Base-by-base conservation (phyloP, 2,113 vertebrate genomes). In the Larimichthys crocea region DNA sequence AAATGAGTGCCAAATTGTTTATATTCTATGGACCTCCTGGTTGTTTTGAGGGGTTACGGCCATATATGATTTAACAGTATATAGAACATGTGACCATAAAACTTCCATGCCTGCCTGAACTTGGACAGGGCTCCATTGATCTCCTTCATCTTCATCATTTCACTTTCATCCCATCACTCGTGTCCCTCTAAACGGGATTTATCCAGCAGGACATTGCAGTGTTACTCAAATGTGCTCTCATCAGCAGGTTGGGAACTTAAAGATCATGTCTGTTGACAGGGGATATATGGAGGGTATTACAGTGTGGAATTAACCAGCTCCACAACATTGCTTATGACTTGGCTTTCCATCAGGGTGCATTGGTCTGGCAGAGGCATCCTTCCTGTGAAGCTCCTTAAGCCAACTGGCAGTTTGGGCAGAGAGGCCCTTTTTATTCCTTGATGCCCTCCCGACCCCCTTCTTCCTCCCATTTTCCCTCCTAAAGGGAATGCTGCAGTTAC, bases 241-340 rank as follows among this genome's bases (percentile, higher is more conserved):
- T 93, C 90, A 91, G 92, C 89, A 83, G 74, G 79, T 88, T 82
- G 74, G 85, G 71, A 91, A 90, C 72, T 85, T 85, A 66, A 91
- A 87, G 76, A 80, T 85, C 80, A 80, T 56, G 83, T 77, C 64
- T 87, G 84, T 91, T 93, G 88, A 86, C 83, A 84, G 85, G 70
- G 86, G 86, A 89, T 89, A 82, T 89, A 90, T 73, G 84, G 79
- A 68, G 60, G 76, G 85, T 77, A 92, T 93, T 92, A 90, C 69
- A 83, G 88, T 20, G 14, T 42, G 79, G 86, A 91, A 93, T 93
- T 91, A 93, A 92, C 88, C 85, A 88, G 79, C 90, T 90, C 68
- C 83, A 83, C 83, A 57, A 56, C 84, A 78, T 80, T 84, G 81
- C 86, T 73, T 70, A 76, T 87, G 80, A 87, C 83, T 87, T 73